Evolutionary conservation across 2,113 vertebrate genomes (phyloP).

Genomic region (Litocranius walleri): DNA sequence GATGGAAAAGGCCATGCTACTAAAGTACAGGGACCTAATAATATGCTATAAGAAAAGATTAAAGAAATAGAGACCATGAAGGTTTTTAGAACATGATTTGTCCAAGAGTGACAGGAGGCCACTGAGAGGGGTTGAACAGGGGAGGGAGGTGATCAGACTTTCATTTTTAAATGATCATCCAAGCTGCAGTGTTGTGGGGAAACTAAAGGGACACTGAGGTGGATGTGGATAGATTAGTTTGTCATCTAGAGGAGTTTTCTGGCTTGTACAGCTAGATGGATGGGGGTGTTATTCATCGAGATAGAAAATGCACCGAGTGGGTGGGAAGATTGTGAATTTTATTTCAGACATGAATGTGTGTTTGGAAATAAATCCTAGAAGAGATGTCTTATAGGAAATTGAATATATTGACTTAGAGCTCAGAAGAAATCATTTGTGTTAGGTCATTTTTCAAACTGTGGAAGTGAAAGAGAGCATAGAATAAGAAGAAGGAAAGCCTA

Average conservation of each 20-base stretch:
- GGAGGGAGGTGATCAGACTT: neutral
- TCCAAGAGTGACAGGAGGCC: neutral
- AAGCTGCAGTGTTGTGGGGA: neutral
- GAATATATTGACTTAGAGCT: neutral
- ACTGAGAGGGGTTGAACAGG: neutral
- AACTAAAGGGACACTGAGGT: neutral
- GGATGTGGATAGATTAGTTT: slow-evolving; percentile 26
- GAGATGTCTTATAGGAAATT: slow-evolving; percentile 42
- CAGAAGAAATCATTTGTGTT: slow-evolving; percentile 36
- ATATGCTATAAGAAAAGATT: neutral
- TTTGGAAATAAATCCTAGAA: slow-evolving; percentile 59
- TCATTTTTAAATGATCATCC: slow-evolving; percentile 36
- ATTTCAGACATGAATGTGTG: slow-evolving; percentile 50
- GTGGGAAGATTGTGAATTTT: slow-evolving; percentile 49
- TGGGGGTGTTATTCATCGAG: slow-evolving; percentile 46
- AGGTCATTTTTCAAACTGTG: slow-evolving; percentile 8
- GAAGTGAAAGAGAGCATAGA: neutral
- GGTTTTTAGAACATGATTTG: neutral
- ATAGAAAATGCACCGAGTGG: slow-evolving; percentile 46
- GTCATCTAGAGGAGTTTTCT: slow-evolving; percentile 51
- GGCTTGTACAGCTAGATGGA: slow-evolving; percentile 41
- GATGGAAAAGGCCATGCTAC: neutral
- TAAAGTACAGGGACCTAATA: neutral
- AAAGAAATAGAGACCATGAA: neutral
- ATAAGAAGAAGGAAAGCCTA: neutral